These are phyloP conservation scores for Bos indicus DNA, from an alignment of 2,113 vertebrate species.

Conservation along the genomic window DNA sequence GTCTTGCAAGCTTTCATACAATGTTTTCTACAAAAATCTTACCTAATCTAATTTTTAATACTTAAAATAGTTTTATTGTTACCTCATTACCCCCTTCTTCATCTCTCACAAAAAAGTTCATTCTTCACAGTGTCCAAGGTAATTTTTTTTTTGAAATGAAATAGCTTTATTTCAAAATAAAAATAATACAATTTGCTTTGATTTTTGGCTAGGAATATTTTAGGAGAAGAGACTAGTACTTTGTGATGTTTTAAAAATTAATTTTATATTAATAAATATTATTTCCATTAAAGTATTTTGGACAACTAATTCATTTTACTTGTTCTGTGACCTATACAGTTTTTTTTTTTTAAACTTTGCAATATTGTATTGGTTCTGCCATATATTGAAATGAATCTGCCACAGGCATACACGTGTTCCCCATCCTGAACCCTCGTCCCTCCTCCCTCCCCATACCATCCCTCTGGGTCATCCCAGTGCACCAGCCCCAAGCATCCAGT, in stretches of 20 bases:
- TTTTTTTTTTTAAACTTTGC: neutral
- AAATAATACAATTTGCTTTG: neutral
- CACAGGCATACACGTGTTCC: no score
- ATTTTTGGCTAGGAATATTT: neutral
- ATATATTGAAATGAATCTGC: no score
- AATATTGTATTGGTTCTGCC: no score
- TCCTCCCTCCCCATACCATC: no score
- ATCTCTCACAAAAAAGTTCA: neutral
- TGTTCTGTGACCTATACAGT: neutral
- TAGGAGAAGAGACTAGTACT: neutral
- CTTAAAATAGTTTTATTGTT: neutral
- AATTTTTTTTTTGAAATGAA: neutral
- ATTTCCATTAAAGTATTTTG: neutral
- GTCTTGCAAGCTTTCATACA: neutral
- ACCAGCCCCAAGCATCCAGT: no score
- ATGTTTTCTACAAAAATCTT: neutral
- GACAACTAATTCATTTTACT: neutral
- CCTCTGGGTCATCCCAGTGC: no score
- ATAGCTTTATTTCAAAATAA: neutral
- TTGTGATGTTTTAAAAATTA: constrained; percentile 9
- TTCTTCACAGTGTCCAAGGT: neutral
- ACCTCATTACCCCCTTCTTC: neutral
- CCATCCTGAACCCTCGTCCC: no score
- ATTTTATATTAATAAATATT: neutral
- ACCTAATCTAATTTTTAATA: neutral